Conservation (phyloP, 2,888 invertebrate genomes). For the Dione juno region DNA sequence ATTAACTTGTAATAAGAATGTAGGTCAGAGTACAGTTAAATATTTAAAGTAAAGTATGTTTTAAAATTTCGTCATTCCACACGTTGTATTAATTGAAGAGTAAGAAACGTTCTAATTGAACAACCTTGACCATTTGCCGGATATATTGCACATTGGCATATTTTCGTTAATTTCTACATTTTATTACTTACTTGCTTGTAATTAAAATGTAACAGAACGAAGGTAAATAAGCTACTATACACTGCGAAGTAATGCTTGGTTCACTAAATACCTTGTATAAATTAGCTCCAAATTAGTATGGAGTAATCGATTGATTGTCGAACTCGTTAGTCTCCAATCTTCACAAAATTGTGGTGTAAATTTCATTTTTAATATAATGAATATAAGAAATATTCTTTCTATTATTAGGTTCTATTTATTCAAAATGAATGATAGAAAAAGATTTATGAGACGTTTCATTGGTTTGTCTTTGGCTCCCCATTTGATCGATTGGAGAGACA, state of each 20-base stretch:
- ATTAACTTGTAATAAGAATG: conserved; percentile 8
- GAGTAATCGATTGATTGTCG: no score
- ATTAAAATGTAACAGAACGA: conserved; percentile 13
- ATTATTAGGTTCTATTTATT: no score
- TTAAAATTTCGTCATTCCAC: conserved; percentile 22
- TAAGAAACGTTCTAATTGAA: conserved; percentile 37
- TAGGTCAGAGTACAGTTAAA: conserved; percentile 23
- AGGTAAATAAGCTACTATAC: neutral
- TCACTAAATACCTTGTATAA: neutral
- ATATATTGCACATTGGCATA: conserved; percentile 5
- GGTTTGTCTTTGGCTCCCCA: no score
- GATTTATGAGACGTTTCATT: no score
- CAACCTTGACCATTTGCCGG: conserved; percentile 23
- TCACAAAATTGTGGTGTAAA: no score
- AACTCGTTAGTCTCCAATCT: no score
- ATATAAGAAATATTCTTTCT: no score
- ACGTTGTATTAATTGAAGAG: conserved; percentile 34
- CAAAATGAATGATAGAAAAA: no score
- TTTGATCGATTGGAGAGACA: no score
- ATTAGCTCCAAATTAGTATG: neutral
- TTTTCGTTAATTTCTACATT: neutral
- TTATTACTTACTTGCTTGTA: neutral
- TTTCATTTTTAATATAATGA: no score
- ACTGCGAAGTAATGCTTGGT: neutral
- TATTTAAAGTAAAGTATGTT: conserved; percentile 17